phyloP scores from a whole-genome alignment of 1,140 invertebrate species.

The Antheraea pernyi region DNA sequence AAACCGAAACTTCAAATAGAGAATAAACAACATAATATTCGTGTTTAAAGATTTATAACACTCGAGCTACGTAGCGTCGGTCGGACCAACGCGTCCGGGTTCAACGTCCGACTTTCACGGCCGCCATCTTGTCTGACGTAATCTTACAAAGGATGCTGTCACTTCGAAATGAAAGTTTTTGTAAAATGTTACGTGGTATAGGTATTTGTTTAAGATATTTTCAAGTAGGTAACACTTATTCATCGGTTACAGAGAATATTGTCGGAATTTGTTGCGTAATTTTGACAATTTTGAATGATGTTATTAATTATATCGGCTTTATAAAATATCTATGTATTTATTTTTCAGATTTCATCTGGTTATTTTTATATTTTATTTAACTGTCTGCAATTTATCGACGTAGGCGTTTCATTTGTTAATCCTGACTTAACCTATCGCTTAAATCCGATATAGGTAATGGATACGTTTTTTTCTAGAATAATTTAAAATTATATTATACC shows the following conservation, averaged over 20 bases:
- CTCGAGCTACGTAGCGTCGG: not conserved
- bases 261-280: not conserved
- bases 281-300: not conserved
- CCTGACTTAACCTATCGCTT: too few relatives aligned
- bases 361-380: too few relatives aligned
- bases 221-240: not conserved
- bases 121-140: constrained; percentile 42
- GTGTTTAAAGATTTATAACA: not conserved
- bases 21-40: not conserved
- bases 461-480: too few relatives aligned
- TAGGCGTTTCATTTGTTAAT: too few relatives aligned
- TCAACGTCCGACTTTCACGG: constrained; percentile 51
- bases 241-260: not conserved
- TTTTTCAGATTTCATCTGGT: too few relatives aligned
- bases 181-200: constrained; percentile 12
- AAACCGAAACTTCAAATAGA: not conserved
- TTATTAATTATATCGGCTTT: too few relatives aligned
- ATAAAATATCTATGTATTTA: too few relatives aligned
- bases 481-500: too few relatives aligned
- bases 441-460: too few relatives aligned
- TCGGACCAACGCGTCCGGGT: constrained; percentile 25
- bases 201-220: not conserved
- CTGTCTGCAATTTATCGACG: too few relatives aligned
- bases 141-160: constrained; percentile 45
- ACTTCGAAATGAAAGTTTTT: constrained; percentile 34